A percentile compares a stretch with the other conserved stretches of the same genome.
phyloP scores from a whole-genome alignment of 2,888 invertebrate species.

The Nowickia ferox region DNA sequence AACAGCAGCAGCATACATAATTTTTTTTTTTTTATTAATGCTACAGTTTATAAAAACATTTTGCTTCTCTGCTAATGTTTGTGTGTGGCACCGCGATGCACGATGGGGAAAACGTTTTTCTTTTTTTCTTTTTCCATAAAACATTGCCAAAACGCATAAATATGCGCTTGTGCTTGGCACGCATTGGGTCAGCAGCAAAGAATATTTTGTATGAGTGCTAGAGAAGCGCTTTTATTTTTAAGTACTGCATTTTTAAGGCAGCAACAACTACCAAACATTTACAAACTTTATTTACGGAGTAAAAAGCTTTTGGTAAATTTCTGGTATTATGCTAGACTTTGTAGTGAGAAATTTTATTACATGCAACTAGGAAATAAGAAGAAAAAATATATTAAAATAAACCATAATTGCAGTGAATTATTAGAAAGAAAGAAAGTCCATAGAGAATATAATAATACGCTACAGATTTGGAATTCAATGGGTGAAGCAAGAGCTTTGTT shows the following conservation, averaged over 20 bases:
- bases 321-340: constrained; percentile 43
- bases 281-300: constrained; percentile 24
- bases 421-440: background rate
- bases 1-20: background rate
- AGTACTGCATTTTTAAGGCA: constrained; percentile 22
- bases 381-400: background rate
- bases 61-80: background rate
- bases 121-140: background rate
- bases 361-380: background rate
- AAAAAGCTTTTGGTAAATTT: constrained; percentile 42
- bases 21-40: background rate
- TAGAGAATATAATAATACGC: background rate
- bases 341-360: constrained; percentile 16
- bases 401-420: background rate
- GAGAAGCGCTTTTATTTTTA: constrained; percentile 14
- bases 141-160: constrained; percentile 46
- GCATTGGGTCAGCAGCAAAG: constrained; percentile 24
- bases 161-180: constrained; percentile 49
- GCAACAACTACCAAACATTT: constrained; percentile 31
- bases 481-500: too few species aligned
- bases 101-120: background rate
- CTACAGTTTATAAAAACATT: background rate
- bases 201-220: background rate
- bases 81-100: background rate
- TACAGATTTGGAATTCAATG: background rate